Evolutionary conservation across 2,113 vertebrate genomes (phyloP), one percentile per base, ranked within the genome.

Genomic region (Pipa parva): DNA sequence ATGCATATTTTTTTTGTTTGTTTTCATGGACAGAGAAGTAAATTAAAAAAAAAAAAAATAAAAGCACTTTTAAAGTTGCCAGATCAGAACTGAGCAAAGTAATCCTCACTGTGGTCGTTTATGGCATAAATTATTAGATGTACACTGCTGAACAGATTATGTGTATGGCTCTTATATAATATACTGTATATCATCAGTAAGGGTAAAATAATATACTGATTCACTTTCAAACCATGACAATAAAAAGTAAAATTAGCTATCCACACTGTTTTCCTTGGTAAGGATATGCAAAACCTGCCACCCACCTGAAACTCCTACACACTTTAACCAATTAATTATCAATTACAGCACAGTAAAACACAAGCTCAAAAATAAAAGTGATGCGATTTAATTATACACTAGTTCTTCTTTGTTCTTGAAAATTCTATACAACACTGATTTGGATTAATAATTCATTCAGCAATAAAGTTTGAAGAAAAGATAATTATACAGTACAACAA

Each of bases 371-470:
- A 87, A 88, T 81, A 88, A 83, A 85, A 89, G 86, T 84, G 87
- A 88, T 78, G 74, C 84, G 85, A 89, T 88, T 85, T 90, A 90
- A 90, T 90, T 87, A 88, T 80, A 90, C 81, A 83, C 84, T 89
- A 84, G 86, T 89, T 81, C 39, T 84, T 83, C 73, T 81, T 81
- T 84, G 86, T 87, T 88, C 84, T 80, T 36, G 76, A 81, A 90
- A 90, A 89, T 89, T 87, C 84, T 78, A 87, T 80, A 90, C 83
- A 89, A 89, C 88, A 85, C 82, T 86, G 85, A 88, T 90, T 86
- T 81, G 86, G 86, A 90, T 90, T 90, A 90, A 90, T 90, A 90
- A 90, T 90, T 90, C 86, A 90, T 90, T 89, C 79, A 80, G 88
- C 81, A 90, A 86, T 89, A 83, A 88, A 83, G 83, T 87, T 88